Base-by-base conservation (phyloP, 2,797 vertebrate genomes). In the Phalloptychus januarius region DNA sequence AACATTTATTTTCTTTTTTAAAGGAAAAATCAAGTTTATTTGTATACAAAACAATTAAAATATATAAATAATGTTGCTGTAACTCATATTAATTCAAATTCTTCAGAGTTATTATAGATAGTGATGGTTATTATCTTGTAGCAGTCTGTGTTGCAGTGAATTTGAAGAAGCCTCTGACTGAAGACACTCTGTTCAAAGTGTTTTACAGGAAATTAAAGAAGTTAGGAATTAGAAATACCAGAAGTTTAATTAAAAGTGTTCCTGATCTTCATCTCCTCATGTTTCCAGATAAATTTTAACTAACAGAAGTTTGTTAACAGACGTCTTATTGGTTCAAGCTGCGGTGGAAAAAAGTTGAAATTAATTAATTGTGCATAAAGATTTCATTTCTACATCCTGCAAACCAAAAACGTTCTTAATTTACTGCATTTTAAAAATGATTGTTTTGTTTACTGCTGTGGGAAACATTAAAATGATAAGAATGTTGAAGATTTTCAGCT, bases 401-500 rank as follows among this genome's bases (percentile, higher is more conserved):
- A 36, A 63, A 63, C 31, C 31, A 63, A 36, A 36, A 11, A 16
- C 16, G 1, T 61, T 31, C 33, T 3, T 10, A 36, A 58, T 36
- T 18, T 63, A 63, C 56, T 61, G 16, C 1, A 8, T 63, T 20
- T 63, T 2, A 3, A 36, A 63, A 20, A 33, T 36, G 18, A 8
- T 63, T 63, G 16, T 4, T 36, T 36, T 36, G 16, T 63, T 36
- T 63, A 18, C 28, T 20, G 31, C 28, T 67, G 33, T 67, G 36
- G 20, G 23, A 40, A 67, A 44, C 2, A 15, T 7, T 36, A 44
- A n/a, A 45, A 79, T 36, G 28, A 50, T 36, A 65, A 4, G 46
- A 77, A 36, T 38, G 40, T 77, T 70, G 18, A 38, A 40, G 25
- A 31, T 77, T 87, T 81, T 74, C 79, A 79, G 71, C 48, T 71